Evolutionary conservation across 2,888 invertebrate species (phyloP).

Genomic region (Eristalinus sepulchralis): DNA sequence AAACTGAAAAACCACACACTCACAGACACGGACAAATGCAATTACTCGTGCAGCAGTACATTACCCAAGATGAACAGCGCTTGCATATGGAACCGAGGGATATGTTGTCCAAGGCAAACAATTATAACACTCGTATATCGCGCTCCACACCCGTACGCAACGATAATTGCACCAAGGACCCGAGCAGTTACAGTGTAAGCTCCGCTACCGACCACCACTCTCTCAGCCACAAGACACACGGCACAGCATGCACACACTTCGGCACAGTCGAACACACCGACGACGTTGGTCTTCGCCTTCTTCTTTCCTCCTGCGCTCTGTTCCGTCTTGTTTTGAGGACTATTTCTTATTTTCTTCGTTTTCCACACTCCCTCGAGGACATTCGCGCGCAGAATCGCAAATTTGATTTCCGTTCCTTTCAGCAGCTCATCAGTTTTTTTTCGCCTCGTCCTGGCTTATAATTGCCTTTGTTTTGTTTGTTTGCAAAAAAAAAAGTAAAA

Average conservation of each 20-base stretch:
- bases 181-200: slow-evolving; percentile 7
- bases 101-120: slow-evolving; percentile 58
- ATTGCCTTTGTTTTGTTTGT: slow-evolving; percentile 5
- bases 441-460: background rate
- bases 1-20: slow-evolving; percentile 15
- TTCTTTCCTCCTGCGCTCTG: slow-evolving; percentile 9
- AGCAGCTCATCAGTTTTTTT: slow-evolving; percentile 28
- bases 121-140: background rate
- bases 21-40: slow-evolving; percentile 11
- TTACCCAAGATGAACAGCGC: slow-evolving; percentile 62
- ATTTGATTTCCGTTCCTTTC: slow-evolving; percentile 55
- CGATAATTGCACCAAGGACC: slow-evolving; percentile 29
- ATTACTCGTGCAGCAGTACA: slow-evolving; percentile 21
- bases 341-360: slow-evolving; percentile 52
- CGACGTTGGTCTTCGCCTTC: background rate
- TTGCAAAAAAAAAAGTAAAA: background rate
- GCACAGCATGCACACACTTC: slow-evolving; percentile 14
- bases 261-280: background rate
- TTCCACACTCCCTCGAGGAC: slow-evolving; percentile 45
- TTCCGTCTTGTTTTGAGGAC: slow-evolving; percentile 9
- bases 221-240: slow-evolving; percentile 1
- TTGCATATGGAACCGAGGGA: slow-evolving; percentile 61
- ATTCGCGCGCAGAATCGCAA: slow-evolving; percentile 66
- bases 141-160: slow-evolving; percentile 12
- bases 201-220: slow-evolving; percentile 44